Evolutionary conservation across 2,888 invertebrate genomes (phyloP).

Genomic region (Drosophila mettleri): DNA sequence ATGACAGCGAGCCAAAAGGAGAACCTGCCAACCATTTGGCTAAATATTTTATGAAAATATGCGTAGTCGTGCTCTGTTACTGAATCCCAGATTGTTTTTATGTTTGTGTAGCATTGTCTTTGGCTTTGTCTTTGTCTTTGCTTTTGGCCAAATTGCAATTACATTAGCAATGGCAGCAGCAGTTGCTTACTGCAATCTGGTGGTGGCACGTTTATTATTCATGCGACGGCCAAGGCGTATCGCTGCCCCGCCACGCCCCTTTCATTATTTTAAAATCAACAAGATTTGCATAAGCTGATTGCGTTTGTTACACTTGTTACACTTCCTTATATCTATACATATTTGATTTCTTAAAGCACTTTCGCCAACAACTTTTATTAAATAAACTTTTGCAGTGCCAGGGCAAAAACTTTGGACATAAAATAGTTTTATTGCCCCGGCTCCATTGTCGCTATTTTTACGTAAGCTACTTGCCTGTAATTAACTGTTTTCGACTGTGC

Average conservation of each 20-base stretch:
- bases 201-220: conserved; percentile 64
- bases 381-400: conserved; percentile 55
- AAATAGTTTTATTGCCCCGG: conserved; percentile 73
- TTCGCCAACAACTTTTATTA: conserved; percentile 61
- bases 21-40: conserved; percentile 63
- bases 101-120: conserved; percentile 24
- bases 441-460: conserved; percentile 60
- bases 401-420: conserved; percentile 64
- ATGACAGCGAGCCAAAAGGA: conserved; percentile 44
- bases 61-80: conserved; percentile 36
- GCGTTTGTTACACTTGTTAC: conserved; percentile 38
- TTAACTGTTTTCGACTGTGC: conserved; percentile 69
- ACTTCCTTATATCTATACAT: conserved; percentile 26
- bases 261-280: conserved; percentile 72
- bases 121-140: conserved; percentile 1
- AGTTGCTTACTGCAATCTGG: conserved; percentile 50
- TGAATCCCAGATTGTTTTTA: conserved; percentile 28
- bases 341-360: conserved; percentile 65
- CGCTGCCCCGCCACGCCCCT: conserved; percentile 48
- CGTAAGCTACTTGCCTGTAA: conserved; percentile 71
- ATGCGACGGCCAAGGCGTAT: conserved; percentile 40
- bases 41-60: conserved; percentile 77
- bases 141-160: conserved; percentile 61
- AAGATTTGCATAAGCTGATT: conserved; percentile 75
- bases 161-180: conserved; percentile 50